These are phyloP conservation scores for Corythoichthys intestinalis DNA, from an alignment of 2,113 vertebrate species.

Conservation along the genomic window DNA sequence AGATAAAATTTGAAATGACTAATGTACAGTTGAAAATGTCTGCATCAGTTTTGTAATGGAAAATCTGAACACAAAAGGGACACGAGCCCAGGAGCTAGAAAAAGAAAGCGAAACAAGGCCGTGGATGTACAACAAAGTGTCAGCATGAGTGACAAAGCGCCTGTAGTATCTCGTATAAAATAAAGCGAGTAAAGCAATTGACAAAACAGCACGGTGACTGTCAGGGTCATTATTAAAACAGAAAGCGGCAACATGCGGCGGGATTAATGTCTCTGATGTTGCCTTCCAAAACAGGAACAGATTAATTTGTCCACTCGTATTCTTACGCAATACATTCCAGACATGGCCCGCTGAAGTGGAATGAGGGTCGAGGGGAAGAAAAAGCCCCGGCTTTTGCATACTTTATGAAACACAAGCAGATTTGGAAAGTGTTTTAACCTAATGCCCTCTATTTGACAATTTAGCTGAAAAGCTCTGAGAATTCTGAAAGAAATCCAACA, in stretches of 20 bases:
- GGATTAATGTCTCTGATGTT: conserved; percentile 58
- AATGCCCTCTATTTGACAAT: conserved; percentile 4
- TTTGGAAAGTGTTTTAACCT: neutral
- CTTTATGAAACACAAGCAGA: conserved; percentile 20
- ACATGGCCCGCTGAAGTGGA: conserved; percentile 43
- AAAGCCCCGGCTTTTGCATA: conserved; percentile 28
- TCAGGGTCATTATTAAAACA: conserved; percentile 46
- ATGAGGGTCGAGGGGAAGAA: conserved; percentile 12
- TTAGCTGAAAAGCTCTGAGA: neutral
- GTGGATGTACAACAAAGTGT: conserved; percentile 15
- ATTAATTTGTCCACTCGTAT: conserved; percentile 60
- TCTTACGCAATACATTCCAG: conserved; percentile 50
- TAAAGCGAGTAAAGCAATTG: conserved; percentile 42
- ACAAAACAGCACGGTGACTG: conserved; percentile 38
- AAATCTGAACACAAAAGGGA: neutral
- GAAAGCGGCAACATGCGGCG: conserved; percentile 52
- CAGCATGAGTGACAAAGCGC: conserved; percentile 25
- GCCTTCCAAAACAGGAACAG: conserved; percentile 55
- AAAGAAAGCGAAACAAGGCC: conserved; percentile 4
- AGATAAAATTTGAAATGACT: too few relatives aligned
- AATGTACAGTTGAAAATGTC: too few relatives aligned
- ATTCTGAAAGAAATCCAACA: neutral
- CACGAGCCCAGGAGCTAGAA: neutral
- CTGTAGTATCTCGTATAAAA: conserved; percentile 26
- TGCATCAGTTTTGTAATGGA: too few relatives aligned